These are phyloP conservation scores for Gavialis gangeticus DNA, from an alignment of 2,113 vertebrate genomes.

Conservation along the genomic window DNA sequence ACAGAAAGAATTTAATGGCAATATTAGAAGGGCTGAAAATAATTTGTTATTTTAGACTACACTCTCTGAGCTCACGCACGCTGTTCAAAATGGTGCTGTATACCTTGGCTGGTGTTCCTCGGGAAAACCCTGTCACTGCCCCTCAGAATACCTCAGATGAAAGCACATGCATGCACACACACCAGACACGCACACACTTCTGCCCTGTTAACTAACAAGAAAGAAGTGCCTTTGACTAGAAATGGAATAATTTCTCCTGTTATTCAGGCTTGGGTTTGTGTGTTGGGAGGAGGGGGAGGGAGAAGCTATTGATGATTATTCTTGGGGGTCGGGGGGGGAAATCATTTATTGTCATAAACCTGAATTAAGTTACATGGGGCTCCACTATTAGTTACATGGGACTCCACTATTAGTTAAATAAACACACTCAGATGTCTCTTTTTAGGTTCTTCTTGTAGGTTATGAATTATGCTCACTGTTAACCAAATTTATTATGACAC, in stretches of 20 bases:
- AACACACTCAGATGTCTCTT: slow-evolving; percentile 39
- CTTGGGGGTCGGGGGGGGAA: background rate
- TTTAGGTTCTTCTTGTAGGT: background rate
- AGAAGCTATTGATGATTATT: slow-evolving; percentile 22
- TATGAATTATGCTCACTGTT: slow-evolving; percentile 57
- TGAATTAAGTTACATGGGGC: background rate
- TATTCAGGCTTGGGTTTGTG: background rate
- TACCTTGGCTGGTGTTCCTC: background rate
- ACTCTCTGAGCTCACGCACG: background rate
- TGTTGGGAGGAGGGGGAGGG: background rate
- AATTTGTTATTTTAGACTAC: background rate
- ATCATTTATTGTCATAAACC: slow-evolving; percentile 34
- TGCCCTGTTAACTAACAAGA: background rate
- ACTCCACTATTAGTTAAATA: slow-evolving; percentile 11
- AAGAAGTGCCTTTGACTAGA: background rate
- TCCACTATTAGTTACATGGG: slow-evolving; percentile 7
- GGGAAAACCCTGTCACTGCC: slow-evolving; percentile 34
- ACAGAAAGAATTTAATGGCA: background rate
- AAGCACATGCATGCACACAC: background rate
- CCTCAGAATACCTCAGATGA: background rate
- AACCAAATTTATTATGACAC: slow-evolving; percentile 40
- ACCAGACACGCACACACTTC: no score
- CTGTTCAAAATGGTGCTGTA: background rate
- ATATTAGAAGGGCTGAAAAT: background rate
- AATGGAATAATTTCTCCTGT: background rate